Evolutionary conservation across 2,888 invertebrate species (phyloP), one percentile per base, ranked within the genome.

Genomic region (Salpingus planirostris): DNA sequence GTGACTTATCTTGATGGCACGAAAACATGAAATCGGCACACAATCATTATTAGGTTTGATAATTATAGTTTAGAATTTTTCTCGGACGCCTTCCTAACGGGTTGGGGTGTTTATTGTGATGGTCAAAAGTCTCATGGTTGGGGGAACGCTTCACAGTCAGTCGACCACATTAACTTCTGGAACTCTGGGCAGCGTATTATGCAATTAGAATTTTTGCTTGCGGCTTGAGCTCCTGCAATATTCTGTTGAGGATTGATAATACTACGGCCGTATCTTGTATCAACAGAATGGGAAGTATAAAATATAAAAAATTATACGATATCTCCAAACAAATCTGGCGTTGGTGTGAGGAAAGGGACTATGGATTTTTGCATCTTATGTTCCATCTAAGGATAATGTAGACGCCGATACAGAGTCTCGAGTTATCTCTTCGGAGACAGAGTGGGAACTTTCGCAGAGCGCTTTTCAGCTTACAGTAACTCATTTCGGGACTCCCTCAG

Each of bases 41-140:
- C 3, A 10, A 13, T 15, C 7, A 8, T 4, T 14, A 15, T 27
- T 8, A 7, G 11, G 5, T 4, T 15, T n/a, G 15, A 27, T 15
- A 5, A 15, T 5, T 27, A n/a, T 15, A 3, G 15, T 11, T 21
- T 41, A 13, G 42, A 40, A 25, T 40, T 44, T 22, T 41, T 27
- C 22, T 29, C 38, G 11, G 43, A 43, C 21, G 29, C 35, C 7
- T 36, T 24, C 11, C 8, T 21, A 15, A 31, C 43, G 1, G 47
- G 50, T 4, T 49, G 43, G 47, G 47, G 50, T 4, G 46, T 40
- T 5, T 28, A 15, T 11, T 41, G 32, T 13, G 21, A 29, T 0
- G 18, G 8, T 2, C 26, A 37, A 11, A 40, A 24, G 24, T 31
- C 39, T 11, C 28, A 37, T 28, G 47, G 50, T 8, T 46, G 37